Conservation (phyloP, 2,797 vertebrate species). For the Rallus crepitans region DNA sequence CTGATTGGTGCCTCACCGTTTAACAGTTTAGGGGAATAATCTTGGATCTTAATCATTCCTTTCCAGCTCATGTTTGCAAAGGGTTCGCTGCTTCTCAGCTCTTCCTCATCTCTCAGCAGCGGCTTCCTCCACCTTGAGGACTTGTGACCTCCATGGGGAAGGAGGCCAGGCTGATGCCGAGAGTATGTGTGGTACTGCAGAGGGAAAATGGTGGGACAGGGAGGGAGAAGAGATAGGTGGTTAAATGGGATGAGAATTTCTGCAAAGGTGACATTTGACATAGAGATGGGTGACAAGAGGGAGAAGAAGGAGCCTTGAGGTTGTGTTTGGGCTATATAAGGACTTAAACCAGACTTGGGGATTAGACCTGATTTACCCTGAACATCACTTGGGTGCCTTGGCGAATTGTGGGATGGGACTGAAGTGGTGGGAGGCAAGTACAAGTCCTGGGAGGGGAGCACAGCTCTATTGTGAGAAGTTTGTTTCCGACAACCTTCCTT, state of each 20-base stretch:
- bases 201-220: background rate
- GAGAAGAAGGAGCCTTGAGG: background rate
- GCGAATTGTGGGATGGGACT: background rate
- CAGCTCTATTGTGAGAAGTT: background rate
- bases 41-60: background rate
- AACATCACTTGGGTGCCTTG: background rate
- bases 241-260: background rate
- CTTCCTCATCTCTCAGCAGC: background rate
- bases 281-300: background rate
- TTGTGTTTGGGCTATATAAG: background rate
- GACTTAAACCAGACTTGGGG: background rate
- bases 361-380: background rate
- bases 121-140: background rate
- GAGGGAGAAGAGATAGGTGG: background rate
- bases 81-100: background rate
- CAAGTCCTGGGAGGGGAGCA: background rate
- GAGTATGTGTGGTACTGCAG: background rate
- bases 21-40: background rate
- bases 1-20: background rate
- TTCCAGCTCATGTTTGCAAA: background rate
- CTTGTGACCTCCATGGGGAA: background rate
- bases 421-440: background rate
- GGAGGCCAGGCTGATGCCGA: background rate
- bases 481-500: background rate
- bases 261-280: background rate